These are phyloP conservation scores for Clivina fossor DNA, from an alignment of 2,888 invertebrate genomes.

Conservation along the genomic window DNA sequence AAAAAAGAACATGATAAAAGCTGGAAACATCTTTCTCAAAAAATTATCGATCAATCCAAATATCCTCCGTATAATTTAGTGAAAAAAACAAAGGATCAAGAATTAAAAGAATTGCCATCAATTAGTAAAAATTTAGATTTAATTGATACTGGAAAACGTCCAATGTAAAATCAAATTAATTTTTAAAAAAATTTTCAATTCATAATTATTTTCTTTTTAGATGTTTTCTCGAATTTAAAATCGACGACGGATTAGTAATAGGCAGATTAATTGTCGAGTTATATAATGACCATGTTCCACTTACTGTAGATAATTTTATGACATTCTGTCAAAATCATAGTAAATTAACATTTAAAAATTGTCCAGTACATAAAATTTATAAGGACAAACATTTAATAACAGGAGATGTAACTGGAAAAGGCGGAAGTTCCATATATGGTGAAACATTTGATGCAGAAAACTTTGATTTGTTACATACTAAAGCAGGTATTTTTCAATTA, in stretches of 20 bases:
- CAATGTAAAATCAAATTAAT: conserved; percentile 32
- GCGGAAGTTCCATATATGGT: conserved; percentile 57
- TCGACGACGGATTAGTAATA: conserved; percentile 43
- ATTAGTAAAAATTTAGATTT: conserved; percentile 44
- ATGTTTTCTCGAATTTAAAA: conserved; percentile 51
- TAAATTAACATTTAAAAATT: conserved; percentile 48
- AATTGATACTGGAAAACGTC: conserved; percentile 31
- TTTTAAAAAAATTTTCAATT: background rate
- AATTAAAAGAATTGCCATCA: conserved; percentile 44
- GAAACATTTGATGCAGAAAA: conserved; percentile 54
- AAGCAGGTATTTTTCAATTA: conserved; percentile 47
- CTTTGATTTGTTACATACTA: conserved; percentile 53
- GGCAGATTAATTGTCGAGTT: conserved; percentile 48
- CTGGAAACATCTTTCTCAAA: conserved; percentile 43
- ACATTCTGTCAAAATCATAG: no score
- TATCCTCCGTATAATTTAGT: conserved; percentile 45
- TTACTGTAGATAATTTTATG: conserved; percentile 52
- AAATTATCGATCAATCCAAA: conserved; percentile 44
- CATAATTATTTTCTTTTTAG: conserved; percentile 40
- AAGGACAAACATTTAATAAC: conserved; percentile 56
- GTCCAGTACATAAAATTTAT: conserved; percentile 54
- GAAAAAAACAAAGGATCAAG: conserved; percentile 44
- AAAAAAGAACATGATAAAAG: conserved; percentile 38
- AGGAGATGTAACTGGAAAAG: conserved; percentile 59
- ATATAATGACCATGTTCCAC: conserved; percentile 51